These are phyloP conservation scores for Propsilocerus akamusi DNA, from an alignment of 1,140 invertebrate genomes.

Conservation along the genomic window DNA sequence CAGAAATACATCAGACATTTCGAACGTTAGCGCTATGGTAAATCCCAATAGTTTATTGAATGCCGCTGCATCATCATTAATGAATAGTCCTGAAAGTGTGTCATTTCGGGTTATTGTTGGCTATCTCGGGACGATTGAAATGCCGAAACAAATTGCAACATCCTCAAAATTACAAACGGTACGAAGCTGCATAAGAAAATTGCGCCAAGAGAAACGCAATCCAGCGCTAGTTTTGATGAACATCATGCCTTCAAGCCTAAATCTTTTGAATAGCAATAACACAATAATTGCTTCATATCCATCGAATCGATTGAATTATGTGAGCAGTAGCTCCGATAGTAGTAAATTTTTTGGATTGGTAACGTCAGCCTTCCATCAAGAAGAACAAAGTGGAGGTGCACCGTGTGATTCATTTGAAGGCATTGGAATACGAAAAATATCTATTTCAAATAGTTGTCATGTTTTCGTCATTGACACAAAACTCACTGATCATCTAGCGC, in stretches of 20 bases:
- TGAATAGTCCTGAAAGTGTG: constrained; percentile 32
- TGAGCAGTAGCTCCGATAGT: constrained; percentile 76
- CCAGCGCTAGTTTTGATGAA: constrained; percentile 75
- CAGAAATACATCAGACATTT: constrained; percentile 16
- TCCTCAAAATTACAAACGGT: constrained; percentile 52
- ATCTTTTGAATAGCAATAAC: constrained; percentile 49
- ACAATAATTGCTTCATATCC: constrained; percentile 64
- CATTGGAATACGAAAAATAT: constrained; percentile 15
- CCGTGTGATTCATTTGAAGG: not conserved
- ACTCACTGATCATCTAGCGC: constrained; percentile 59
- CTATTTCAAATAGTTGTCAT: constrained; percentile 77
- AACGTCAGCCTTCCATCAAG: constrained; percentile 44
- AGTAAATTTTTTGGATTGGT: constrained; percentile 83
- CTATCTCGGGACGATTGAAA: constrained; percentile 89
- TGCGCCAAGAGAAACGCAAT: constrained; percentile 73
- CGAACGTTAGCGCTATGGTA: constrained; percentile 23
- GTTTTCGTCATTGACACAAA: constrained; percentile 86
- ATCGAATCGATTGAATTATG: constrained; percentile 68
- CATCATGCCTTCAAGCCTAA: constrained; percentile 57
- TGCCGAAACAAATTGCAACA: constrained; percentile 67
- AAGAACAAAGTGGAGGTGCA: constrained; percentile 12
- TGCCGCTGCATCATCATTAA: constrained; percentile 11
- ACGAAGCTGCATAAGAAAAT: constrained; percentile 65
- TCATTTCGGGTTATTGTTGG: constrained; percentile 76
- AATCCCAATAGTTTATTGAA: constrained; percentile 27